A percentile compares a stretch with the other conserved stretches of the same genome.
Conservation (phyloP, 2,888 invertebrate genomes). For the Eutolmus rufibarbis region DNA sequence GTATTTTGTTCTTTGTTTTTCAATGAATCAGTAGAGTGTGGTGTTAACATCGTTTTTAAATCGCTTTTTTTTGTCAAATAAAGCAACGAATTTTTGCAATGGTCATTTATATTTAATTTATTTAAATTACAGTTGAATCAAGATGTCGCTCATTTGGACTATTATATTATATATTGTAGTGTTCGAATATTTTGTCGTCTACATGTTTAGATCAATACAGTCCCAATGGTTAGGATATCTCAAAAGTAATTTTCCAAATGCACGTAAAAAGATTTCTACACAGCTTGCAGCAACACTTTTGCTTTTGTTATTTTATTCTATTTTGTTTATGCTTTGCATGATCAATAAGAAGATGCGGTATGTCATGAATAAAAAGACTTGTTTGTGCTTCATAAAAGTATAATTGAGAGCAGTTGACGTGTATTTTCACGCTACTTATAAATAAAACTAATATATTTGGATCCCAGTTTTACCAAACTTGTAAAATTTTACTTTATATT, state of each 20-base stretch:
- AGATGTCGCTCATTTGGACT: not conserved
- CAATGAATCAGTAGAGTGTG: not conserved
- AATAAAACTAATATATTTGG: not conserved
- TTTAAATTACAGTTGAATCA: not conserved
- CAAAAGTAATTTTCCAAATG: not conserved
- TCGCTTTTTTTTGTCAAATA: not conserved
- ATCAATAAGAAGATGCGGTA: not conserved
- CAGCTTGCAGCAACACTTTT: not conserved
- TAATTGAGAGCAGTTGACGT: not conserved
- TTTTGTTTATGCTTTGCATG: not conserved
- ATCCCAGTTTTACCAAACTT: not conserved
- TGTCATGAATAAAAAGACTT: not conserved
- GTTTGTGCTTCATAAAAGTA: not conserved
- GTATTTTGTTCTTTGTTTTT: not conserved
- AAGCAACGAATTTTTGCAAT: not conserved
- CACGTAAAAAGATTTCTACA: not conserved
- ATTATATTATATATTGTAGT: not conserved
- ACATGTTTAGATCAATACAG: not conserved
- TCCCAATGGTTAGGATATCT: not conserved
- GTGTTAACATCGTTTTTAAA: not conserved
- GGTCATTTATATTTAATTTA: not conserved
- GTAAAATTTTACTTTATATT: not conserved
- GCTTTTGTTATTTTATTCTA: not conserved
- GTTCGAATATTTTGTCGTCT: slow-evolving; percentile 37
- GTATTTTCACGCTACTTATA: not conserved